Percentiles rank a stretch among this genome's conserved stretches.
Evolutionary conservation across 1,140 invertebrate genomes (phyloP).

Genomic region (Cotesia glomerata): DNA sequence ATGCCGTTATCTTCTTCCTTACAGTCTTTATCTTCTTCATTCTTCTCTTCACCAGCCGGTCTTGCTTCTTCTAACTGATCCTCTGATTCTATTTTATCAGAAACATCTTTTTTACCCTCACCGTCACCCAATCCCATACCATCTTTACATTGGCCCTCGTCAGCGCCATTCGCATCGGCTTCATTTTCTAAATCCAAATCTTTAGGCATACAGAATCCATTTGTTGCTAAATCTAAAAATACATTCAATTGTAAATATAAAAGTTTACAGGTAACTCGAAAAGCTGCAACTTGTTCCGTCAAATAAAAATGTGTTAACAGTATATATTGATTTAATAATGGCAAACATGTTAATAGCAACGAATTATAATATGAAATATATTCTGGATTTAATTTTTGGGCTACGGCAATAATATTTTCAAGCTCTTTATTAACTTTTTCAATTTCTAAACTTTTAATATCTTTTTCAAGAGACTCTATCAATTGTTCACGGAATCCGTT

Average conservation of each 20-base stretch:
- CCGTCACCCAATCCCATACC: conserved; percentile 91
- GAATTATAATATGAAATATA: conserved; percentile 29
- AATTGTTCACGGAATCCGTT: conserved; percentile 68
- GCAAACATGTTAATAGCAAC: conserved; percentile 58
- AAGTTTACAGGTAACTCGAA: conserved; percentile 82
- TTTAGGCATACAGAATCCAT: conserved; percentile 93
- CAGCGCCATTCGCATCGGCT: conserved; percentile 61
- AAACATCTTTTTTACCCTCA: conserved; percentile 93
- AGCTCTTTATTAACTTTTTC: conserved; percentile 51
- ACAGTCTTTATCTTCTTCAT: conserved; percentile 79
- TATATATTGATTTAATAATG: conserved; percentile 81
- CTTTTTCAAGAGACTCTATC: conserved; percentile 66
- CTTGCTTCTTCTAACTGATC: conserved; percentile 93
- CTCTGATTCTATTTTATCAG: conserved; percentile 89
- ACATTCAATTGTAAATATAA: conserved; percentile 82
- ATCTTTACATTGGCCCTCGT: conserved; percentile 60
- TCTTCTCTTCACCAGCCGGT: conserved; percentile 73
- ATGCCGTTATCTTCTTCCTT: conserved; percentile 93
- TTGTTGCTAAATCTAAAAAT: conserved; percentile 83
- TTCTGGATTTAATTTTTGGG: conserved; percentile 27
- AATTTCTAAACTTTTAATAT: conserved; percentile 67
- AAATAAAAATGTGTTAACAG: conserved; percentile 80
- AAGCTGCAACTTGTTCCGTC: conserved; percentile 75
- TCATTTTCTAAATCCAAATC: conserved; percentile 76
- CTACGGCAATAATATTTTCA: conserved; percentile 35